Conservation (phyloP, 2,888 invertebrate species). For the Calephelis perditalis region DNA sequence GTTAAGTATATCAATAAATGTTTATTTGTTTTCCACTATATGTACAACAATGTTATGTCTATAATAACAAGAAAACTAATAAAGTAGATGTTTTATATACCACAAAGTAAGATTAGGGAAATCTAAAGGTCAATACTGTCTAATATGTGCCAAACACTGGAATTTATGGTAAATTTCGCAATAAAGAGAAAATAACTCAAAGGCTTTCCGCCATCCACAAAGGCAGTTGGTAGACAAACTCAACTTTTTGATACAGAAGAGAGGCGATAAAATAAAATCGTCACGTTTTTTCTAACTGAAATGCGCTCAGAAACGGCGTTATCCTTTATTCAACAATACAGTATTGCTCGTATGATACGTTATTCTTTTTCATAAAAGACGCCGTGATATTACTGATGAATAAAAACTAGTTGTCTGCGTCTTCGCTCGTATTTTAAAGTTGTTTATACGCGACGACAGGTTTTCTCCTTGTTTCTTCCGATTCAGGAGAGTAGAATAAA, state of each 20-base stretch:
- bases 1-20: too few species aligned
- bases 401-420: too few species aligned
- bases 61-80: too few species aligned
- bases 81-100: too few species aligned
- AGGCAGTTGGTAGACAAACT: neutral
- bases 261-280: neutral
- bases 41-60: too few species aligned
- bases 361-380: neutral
- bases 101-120: too few species aligned
- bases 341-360: neutral
- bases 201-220: neutral
- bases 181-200: neutral
- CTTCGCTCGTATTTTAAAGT: too few species aligned
- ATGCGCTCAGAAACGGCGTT: neutral
- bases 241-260: constrained; percentile 1
- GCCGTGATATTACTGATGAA: too few species aligned
- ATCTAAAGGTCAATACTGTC: neutral
- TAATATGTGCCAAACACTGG: neutral
- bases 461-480: too few species aligned
- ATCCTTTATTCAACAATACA: neutral
- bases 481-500: too few species aligned
- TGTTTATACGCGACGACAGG: too few species aligned
- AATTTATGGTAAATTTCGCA: neutral
- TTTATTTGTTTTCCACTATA: too few species aligned
- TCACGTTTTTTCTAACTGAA: constrained; percentile 5